A percentile compares a stretch with the other conserved stretches of the same genome.
Evolutionary conservation across 2,888 invertebrate species (phyloP).

Genomic region (Galeruca laticollis): DNA sequence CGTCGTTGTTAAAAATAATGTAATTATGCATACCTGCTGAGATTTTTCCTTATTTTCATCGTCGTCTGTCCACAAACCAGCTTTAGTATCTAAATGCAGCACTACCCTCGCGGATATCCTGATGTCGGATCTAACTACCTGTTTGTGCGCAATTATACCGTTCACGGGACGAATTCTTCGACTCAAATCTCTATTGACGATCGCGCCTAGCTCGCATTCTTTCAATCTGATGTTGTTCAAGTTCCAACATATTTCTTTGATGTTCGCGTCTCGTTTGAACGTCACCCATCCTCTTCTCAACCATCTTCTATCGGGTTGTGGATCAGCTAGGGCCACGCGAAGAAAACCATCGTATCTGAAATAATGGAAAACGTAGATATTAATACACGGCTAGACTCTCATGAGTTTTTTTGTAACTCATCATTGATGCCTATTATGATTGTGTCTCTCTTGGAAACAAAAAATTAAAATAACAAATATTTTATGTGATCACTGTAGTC

Average conservation of each 20-base stretch:
- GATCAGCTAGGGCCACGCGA: slow-evolving; percentile 96
- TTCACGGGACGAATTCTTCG: slow-evolving; percentile 93
- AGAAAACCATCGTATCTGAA: slow-evolving; percentile 90
- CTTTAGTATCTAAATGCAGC: slow-evolving; percentile 88
- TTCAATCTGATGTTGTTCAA: slow-evolving; percentile 93
- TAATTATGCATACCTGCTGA: slow-evolving; percentile 55
- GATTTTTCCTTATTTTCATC: slow-evolving; percentile 66
- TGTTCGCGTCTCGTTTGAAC: slow-evolving; percentile 95
- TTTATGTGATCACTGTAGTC: too few relatives aligned
- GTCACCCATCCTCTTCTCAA: slow-evolving; percentile 98
- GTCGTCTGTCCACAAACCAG: slow-evolving; percentile 79
- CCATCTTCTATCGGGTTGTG: slow-evolving; percentile 95
- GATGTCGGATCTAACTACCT: slow-evolving; percentile 91
- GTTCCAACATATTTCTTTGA: slow-evolving; percentile 99
- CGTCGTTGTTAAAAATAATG: too few relatives aligned
- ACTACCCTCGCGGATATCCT: slow-evolving; percentile 92
- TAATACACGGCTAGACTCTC: too few relatives aligned
- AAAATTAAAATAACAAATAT: too few relatives aligned
- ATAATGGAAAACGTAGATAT: too few relatives aligned
- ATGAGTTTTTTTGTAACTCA: too few relatives aligned
- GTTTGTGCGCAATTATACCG: slow-evolving; percentile 89
- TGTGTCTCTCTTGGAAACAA: too few relatives aligned
- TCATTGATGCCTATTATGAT: too few relatives aligned
- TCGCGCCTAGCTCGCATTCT: slow-evolving; percentile 93
- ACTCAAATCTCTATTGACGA: slow-evolving; percentile 96